A percentile compares a stretch with the other conserved stretches of the same genome.
These are phyloP conservation scores for Nysson spinosus DNA, from an alignment of 2,888 invertebrate species.

Conservation along the genomic window DNA sequence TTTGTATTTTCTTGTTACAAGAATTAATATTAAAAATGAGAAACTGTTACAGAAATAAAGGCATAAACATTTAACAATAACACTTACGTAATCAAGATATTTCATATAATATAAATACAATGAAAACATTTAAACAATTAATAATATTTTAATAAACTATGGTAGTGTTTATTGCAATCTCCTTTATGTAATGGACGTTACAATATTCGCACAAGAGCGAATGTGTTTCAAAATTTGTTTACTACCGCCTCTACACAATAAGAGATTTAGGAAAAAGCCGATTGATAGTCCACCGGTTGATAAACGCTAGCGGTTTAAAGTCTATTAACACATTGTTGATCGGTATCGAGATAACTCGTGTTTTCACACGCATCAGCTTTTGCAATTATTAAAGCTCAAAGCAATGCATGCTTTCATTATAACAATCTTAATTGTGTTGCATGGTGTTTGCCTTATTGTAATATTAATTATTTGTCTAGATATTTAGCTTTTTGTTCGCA, in stretches of 20 bases:
- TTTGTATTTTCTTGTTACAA: not conserved
- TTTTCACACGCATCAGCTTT: too few species aligned
- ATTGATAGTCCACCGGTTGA: not conserved
- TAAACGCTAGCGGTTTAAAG: not conserved
- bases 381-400: too few species aligned
- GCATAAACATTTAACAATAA: not conserved
- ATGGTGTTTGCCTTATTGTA: too few species aligned
- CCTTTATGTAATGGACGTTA: too few species aligned
- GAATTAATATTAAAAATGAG: not conserved
- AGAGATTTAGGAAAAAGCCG: not conserved
- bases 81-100: not conserved
- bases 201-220: not conserved
- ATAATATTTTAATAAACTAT: not conserved
- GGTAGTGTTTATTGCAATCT: too few species aligned
- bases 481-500: too few species aligned
- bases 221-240: not conserved
- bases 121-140: not conserved
- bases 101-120: too few species aligned
- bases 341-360: too few species aligned
- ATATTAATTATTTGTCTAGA: too few species aligned
- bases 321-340: too few species aligned
- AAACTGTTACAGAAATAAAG: not conserved
- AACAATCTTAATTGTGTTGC: too few species aligned
- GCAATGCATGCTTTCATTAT: too few species aligned
- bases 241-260: not conserved